Evolutionary conservation across 2,888 invertebrate species (phyloP).

Genomic region (Cryptocephalus moraei): DNA sequence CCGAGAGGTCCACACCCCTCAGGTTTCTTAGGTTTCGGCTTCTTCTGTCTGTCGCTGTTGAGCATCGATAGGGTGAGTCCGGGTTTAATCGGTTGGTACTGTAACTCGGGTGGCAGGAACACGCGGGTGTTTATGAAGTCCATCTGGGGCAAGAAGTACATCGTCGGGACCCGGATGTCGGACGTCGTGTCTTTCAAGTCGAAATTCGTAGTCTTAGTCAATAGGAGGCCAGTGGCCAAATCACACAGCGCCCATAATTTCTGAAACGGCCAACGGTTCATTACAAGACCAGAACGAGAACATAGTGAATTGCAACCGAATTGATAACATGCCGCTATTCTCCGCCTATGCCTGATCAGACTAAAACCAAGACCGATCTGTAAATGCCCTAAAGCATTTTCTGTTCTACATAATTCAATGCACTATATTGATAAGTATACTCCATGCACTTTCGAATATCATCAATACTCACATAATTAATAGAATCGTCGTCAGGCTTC

Average conservation of each 20-base stretch:
- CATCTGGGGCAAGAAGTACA: slow-evolving; percentile 72
- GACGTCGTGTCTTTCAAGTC: slow-evolving; percentile 84
- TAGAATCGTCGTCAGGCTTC: slow-evolving; percentile 68
- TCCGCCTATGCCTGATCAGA: no score
- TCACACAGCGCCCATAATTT: slow-evolving; percentile 97
- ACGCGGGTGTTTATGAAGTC: slow-evolving; percentile 66
- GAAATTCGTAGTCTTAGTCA: slow-evolving; percentile 77
- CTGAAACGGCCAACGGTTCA: slow-evolving; percentile 45
- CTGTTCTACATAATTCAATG: no score
- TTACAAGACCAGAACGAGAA: no score
- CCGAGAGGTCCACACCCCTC: slow-evolving; percentile 48
- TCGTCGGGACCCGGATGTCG: slow-evolving; percentile 77
- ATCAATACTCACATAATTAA: slow-evolving; percentile 63
- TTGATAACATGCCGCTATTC: no score
- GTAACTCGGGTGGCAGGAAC: slow-evolving; percentile 74
- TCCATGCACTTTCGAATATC: background rate
- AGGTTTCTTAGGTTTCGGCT: slow-evolving; percentile 40
- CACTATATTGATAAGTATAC: no score
- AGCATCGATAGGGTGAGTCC: slow-evolving; percentile 37
- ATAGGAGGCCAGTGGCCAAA: slow-evolving; percentile 81
- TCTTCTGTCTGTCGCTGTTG: slow-evolving; percentile 37
- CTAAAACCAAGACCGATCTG: no score
- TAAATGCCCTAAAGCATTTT: no score
- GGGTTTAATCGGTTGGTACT: slow-evolving; percentile 42
- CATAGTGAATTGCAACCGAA: no score